Base-by-base conservation (phyloP, 1,140 invertebrate genomes). In the Neomicropteryx cornuta region DNA sequence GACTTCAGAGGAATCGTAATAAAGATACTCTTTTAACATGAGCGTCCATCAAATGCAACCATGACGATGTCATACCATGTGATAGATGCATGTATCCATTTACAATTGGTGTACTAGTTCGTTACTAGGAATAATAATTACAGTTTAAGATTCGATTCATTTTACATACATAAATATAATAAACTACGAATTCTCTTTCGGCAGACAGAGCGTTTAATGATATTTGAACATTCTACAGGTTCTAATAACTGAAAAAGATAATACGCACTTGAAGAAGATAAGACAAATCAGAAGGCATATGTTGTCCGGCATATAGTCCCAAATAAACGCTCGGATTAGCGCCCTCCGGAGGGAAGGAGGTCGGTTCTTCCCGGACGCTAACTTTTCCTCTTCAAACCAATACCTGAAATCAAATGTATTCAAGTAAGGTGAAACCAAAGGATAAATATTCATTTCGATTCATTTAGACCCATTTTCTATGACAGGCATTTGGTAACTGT, bases 331-430 rank as follows among this genome's bases (percentile, higher is more conserved):
- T 1, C 23, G 18, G 13, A 24, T 19, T 4, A 36, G 30, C 5
- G 35, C 35, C 8, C 18, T 13, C n/a, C 33, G 17, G 2, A 36
- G 21, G 2, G 34, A 36, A 14, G 34, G 34, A 18, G 32, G 19
- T 18, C 13, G 19, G 36, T 24, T 27, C 13, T 20, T 18, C 10
- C n/a, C 24, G 14, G 4, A 2, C 16, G 33, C 21, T 13, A 16
- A 23, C 4, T 3, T 11, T 16, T 36, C 32, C 19, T 41, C 33
- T 16, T 16, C 18, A 27, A 27, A 37, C 34, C 34, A 37, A 29
- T 45, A 38, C 18, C 33, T 40, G 33, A 20, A 23, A 41, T 44
- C 16, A 38, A 16, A 39, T 18, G 3, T 22, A 33, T 5, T 5
- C n/a, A 18, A 14, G 5, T n/a, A 36, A 36, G 13, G n/a, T n/a